Conservation (phyloP, 2,888 invertebrate genomes). For the Noctuana brunneofusca region DNA sequence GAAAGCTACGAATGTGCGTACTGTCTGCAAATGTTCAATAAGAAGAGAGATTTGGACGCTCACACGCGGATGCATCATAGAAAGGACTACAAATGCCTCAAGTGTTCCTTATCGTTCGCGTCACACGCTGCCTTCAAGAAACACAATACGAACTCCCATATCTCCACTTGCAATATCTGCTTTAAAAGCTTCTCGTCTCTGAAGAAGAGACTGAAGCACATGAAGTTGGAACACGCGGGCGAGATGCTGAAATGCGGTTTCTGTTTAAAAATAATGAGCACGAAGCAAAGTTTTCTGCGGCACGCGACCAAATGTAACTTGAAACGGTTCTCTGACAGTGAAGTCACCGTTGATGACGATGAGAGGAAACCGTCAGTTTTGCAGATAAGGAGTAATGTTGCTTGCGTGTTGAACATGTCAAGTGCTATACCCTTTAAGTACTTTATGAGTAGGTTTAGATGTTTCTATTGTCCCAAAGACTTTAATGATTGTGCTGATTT, state of each 20-base stretch:
- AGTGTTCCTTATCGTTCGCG: slow-evolving; percentile 53
- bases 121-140: slow-evolving; percentile 49
- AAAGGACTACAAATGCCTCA: slow-evolving; percentile 53
- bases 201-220: slow-evolving; percentile 57
- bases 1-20: slow-evolving; percentile 53
- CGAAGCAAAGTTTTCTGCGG: slow-evolving; percentile 59
- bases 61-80: slow-evolving; percentile 59
- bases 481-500: slow-evolving; percentile 60
- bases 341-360: slow-evolving; percentile 42
- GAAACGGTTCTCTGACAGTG: slow-evolving; percentile 9
- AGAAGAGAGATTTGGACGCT: slow-evolving; percentile 57
- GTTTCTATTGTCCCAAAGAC: slow-evolving; percentile 70
- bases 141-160: slow-evolving; percentile 58
- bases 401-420: slow-evolving; percentile 64
- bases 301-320: slow-evolving; percentile 51
- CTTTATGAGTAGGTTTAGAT: slow-evolving; percentile 63
- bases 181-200: slow-evolving; percentile 57
- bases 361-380: slow-evolving; percentile 51
- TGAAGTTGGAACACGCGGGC: slow-evolving; percentile 57
- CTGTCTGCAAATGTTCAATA: slow-evolving; percentile 60
- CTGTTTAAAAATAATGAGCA: slow-evolving; percentile 56
- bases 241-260: slow-evolving; percentile 57
- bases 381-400: slow-evolving; percentile 57
- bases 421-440: slow-evolving; percentile 69
- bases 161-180: slow-evolving; percentile 64